Base-by-base conservation (phyloP, 2,797 vertebrate genomes). In the Australoheros facetus region DNA sequence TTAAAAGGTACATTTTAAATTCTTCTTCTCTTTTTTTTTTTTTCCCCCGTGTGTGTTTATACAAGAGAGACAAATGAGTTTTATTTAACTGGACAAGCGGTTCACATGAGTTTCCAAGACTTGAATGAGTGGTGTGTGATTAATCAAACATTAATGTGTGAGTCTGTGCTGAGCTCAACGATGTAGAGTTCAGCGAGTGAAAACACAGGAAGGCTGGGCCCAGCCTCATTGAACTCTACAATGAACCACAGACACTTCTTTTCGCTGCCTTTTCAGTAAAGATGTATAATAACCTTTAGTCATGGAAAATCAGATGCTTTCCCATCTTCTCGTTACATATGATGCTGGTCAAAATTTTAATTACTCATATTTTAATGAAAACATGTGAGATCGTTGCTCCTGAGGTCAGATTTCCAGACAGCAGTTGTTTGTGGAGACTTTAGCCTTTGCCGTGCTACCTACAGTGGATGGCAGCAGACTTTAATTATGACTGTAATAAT, bases 401-500 rank as follows among this genome's bases (percentile, higher is more conserved):
- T 16, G 56, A 37, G 75, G 73, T 87, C 77, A 8, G 72, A 39
- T 87, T 89, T 87, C 88, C 90, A 90, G 87, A 87, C 74, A 59
- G 74, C 70, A 78, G 76, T 75, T 90, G 81, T 89, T 91, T 88
- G 79, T 86, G 77, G 85, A 90, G 90, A 88, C 81, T 60, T 83
- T 54, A n/a, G 56, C 72, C 77, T 83, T 73, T 75, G 76, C 78
- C 17, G 19, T 53, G 30, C 60, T 87, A 82, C 76, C 81, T 79
- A 64, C 62, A 72, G 54, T 54, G 56, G 71, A 80, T 71, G 73
- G 62, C 51, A 57, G 66, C 60, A 45, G 58, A 72, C 48, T 66
- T 83, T 81, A 85, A 86, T 84, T 81, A 85, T 79, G 30, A 53
- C 62, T 75, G 69, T 57, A 90, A 87, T 87, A 87, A 89, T 86